Conservation (phyloP, 2,113 vertebrate species). For the Rana temporaria region DNA sequence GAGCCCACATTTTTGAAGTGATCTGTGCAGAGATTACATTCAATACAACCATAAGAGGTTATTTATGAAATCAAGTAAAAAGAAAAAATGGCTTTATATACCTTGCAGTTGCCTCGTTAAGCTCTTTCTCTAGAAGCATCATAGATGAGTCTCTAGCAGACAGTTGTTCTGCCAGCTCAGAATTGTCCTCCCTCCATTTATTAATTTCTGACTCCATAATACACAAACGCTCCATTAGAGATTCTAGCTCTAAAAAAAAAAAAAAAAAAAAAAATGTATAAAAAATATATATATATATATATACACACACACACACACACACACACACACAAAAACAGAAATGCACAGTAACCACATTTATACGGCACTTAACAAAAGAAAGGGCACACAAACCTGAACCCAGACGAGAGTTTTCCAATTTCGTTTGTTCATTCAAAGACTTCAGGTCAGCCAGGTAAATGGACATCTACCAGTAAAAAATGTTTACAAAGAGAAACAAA, state of each 20-base stretch:
- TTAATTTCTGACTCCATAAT: constrained; percentile 62
- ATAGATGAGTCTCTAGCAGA: constrained; percentile 77
- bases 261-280: not conserved
- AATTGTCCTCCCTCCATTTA: constrained; percentile 68
- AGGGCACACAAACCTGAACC: constrained; percentile 63
- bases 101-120: constrained; percentile 69
- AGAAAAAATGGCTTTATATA: constrained; percentile 52
- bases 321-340: not conserved
- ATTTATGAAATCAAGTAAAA: not conserved
- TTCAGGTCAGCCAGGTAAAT: constrained; percentile 47
- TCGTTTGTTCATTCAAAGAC: constrained; percentile 65
- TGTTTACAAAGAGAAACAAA: no score
- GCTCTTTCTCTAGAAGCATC: constrained; percentile 73
- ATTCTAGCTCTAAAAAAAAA: constrained; percentile 69
- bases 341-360: not conserved
- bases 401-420: constrained; percentile 62
- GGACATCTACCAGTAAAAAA: constrained; percentile 42
- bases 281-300: not conserved
- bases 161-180: constrained; percentile 71
- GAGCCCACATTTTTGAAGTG: no score
- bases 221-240: constrained; percentile 70
- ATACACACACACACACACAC: no score
- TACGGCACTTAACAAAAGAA: not conserved
- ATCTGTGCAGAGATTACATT: no score
- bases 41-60: no score